Percentiles rank a stretch among this genome's conserved stretches.
Evolutionary conservation across 1,140 invertebrate genomes (phyloP).

Genomic region (Saxidomus purpurata): DNA sequence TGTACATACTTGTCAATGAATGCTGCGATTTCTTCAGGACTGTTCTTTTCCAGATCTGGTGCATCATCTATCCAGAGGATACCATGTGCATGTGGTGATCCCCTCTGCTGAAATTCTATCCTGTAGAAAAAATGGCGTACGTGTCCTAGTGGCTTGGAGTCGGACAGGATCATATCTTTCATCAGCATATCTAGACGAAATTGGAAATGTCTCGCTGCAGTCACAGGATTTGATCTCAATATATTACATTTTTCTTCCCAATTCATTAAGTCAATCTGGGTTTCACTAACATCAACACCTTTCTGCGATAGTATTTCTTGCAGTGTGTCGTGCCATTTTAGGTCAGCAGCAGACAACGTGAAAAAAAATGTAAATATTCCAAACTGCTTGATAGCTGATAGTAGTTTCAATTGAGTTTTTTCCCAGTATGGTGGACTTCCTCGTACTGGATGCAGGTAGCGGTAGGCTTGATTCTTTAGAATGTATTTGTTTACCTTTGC

Average conservation of each 20-base stretch:
- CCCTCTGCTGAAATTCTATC: conserved; percentile 86
- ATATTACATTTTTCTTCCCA: conserved; percentile 46
- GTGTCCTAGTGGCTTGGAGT: conserved; percentile 64
- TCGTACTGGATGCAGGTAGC: conserved; percentile 21
- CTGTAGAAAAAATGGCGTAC: conserved; percentile 76
- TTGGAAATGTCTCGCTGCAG: conserved; percentile 67
- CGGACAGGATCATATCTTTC: conserved; percentile 27
- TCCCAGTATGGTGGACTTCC: conserved; percentile 71
- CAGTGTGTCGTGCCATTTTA: conserved; percentile 31
- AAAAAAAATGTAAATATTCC: conserved; percentile 67
- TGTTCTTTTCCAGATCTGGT: conserved; percentile 71
- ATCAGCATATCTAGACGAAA: conserved; percentile 62
- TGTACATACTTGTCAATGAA: conserved; percentile 69
- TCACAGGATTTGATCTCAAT: conserved; percentile 67
- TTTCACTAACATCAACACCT: conserved; percentile 3
- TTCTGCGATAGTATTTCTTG: conserved; percentile 20
- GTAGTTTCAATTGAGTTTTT: conserved; percentile 61
- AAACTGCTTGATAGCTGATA: conserved; percentile 71
- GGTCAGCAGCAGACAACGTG: conserved; percentile 36
- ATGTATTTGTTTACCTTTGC: conserved; percentile 18
- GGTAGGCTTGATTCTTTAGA: conserved; percentile 6
- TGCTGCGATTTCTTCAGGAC: conserved; percentile 30
- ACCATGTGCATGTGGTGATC: conserved; percentile 86
- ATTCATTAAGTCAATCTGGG: not conserved
- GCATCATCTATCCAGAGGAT: conserved; percentile 85